A percentile compares a stretch with the other conserved stretches of the same genome.
phyloP scores from a whole-genome alignment of 2,797 vertebrate species.

The Onychomys torridus region DNA sequence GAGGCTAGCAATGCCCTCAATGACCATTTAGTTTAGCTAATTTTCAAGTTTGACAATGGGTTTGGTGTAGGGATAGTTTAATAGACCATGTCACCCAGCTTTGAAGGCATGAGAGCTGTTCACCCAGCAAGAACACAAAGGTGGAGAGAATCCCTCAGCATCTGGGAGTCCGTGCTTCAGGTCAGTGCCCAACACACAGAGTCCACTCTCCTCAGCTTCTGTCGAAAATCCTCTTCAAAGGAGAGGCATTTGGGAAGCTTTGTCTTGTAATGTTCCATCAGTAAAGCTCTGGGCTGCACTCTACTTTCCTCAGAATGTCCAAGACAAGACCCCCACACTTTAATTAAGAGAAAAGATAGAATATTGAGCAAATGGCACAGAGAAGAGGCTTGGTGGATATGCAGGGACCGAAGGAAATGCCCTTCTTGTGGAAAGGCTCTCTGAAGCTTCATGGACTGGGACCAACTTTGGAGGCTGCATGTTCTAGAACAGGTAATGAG shows the following conservation, averaged over 20 bases:
- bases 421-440: background rate
- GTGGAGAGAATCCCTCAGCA: background rate
- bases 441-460: background rate
- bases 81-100: background rate
- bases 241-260: background rate
- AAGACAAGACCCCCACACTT: background rate
- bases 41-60: background rate
- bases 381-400: background rate
- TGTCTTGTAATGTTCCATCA: background rate
- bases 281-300: background rate
- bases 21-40: background rate
- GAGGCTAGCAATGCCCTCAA: background rate
- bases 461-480: background rate
- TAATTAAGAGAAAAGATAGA: background rate
- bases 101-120: background rate
- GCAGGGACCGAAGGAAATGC: background rate
- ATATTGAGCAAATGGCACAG: background rate
- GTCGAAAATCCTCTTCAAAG: background rate
- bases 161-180: background rate
- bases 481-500: background rate
- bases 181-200: background rate
- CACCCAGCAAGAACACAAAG: background rate
- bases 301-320: background rate
- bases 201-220: background rate
- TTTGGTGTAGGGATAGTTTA: background rate